Evolutionary conservation across 2,113 vertebrate genomes (phyloP).

Genomic region (Rhegmatorhina hoffmannsi): DNA sequence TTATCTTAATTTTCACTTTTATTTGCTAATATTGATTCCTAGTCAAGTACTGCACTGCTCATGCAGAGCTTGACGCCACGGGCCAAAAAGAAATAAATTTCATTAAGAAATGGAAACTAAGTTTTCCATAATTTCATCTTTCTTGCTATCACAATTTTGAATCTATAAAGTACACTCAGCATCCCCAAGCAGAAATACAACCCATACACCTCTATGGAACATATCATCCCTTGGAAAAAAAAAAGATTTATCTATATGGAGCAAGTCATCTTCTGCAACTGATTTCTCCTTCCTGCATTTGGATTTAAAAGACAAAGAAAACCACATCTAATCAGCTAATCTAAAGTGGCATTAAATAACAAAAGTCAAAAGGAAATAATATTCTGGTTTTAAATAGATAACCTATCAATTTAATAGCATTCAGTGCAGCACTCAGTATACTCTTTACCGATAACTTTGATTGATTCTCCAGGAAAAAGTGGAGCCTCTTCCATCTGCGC

Average conservation of each 20-base stretch:
- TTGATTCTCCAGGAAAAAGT: constrained; percentile 90
- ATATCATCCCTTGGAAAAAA: not conserved
- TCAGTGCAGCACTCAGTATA: not conserved
- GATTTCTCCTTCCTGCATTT: not conserved
- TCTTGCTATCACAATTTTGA: not conserved
- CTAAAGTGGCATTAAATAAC: not conserved
- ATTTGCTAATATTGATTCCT: not conserved
- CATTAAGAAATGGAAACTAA: not conserved
- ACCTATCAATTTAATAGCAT: not conserved
- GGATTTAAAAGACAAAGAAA: constrained; percentile 9
- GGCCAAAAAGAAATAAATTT: not conserved
- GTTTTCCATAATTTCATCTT: not conserved
- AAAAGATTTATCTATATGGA: not conserved
- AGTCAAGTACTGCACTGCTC: not conserved
- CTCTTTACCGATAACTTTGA: constrained; percentile 87
- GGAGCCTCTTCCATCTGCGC: constrained; percentile 90
- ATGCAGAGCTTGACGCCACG: not conserved
- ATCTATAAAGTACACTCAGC: not conserved
- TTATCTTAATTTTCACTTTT: not conserved
- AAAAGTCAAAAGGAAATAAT: not conserved
- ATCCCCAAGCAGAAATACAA: not conserved
- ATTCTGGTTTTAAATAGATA: not conserved
- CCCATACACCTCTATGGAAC: not conserved
- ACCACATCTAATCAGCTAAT: not conserved
- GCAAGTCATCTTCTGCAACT: not conserved